phyloP scores from a whole-genome alignment of 2,113 vertebrate genomes.

The Oryzias woworae region DNA sequence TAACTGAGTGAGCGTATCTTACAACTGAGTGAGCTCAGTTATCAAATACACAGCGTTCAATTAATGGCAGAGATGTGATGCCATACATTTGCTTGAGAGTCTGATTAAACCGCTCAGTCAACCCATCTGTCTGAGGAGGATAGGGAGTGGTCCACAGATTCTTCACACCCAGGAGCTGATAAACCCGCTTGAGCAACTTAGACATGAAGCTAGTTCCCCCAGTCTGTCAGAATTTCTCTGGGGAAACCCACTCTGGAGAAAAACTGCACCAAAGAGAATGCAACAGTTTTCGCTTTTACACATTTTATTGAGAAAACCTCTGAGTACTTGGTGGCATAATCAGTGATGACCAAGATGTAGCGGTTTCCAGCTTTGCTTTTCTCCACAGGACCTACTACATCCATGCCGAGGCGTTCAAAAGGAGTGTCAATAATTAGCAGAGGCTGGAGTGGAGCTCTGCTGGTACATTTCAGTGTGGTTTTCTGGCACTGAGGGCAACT shows the following conservation, averaged over 20 bases:
- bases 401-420: not conserved
- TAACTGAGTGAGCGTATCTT: too few species aligned
- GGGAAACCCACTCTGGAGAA: conserved; percentile 3
- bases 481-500: not conserved
- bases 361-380: conserved; percentile 3
- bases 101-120: too few species aligned
- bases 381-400: not conserved
- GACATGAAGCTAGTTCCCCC: not conserved
- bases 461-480: not conserved
- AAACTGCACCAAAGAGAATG: not conserved
- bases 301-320: not conserved
- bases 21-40: too few species aligned
- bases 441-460: not conserved
- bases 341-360: not conserved
- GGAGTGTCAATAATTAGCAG: not conserved
- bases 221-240: not conserved
- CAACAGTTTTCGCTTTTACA: not conserved
- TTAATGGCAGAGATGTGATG: too few species aligned
- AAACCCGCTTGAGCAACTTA: not conserved
- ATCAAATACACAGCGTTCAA: too few species aligned
- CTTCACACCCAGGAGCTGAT: not conserved
- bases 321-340: not conserved
- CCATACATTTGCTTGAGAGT: too few species aligned
- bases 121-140: too few species aligned
- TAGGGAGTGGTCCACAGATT: too few species aligned